phyloP scores from a whole-genome alignment of 1,140 invertebrate genomes.

The Rhagoletis pomonella region DNA sequence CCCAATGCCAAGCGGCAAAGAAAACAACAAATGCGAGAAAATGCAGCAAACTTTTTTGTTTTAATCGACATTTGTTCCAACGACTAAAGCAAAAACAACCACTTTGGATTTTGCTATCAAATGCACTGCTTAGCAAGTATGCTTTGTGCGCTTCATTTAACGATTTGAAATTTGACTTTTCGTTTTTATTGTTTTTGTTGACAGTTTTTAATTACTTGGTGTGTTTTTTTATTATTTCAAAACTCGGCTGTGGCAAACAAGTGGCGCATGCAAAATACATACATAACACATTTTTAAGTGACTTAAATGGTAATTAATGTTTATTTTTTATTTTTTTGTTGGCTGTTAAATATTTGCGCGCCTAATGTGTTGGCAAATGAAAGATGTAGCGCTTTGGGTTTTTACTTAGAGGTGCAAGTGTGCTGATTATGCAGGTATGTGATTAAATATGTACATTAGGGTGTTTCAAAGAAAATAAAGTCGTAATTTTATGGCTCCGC shows the following conservation, averaged over 20 bases:
- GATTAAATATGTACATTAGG: no score
- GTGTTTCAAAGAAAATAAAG: no score
- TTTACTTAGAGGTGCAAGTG: neutral
- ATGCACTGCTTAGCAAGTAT: neutral
- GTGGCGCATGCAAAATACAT: slow-evolving; percentile 16
- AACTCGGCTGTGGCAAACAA: neutral
- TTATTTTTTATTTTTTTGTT: neutral
- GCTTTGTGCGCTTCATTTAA: neutral
- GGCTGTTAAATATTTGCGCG: neutral
- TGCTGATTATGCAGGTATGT: no score
- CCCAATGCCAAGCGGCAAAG: neutral
- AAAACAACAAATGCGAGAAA: neutral
- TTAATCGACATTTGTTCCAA: neutral
- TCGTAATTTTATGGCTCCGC: no score
- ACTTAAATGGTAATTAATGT: neutral
- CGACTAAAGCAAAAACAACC: neutral
- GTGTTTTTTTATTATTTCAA: neutral
- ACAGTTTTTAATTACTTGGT: neutral
- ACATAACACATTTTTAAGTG: neutral
- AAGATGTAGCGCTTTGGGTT: neutral
- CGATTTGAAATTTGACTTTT: neutral
- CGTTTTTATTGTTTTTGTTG: neutral
- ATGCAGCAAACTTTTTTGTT: neutral
- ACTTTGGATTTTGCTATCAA: neutral
- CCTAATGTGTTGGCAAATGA: neutral